Evolutionary conservation across 2,888 invertebrate species (phyloP), one percentile per base, ranked within the genome.

Genomic region (Leptinotarsa haldemani): DNA sequence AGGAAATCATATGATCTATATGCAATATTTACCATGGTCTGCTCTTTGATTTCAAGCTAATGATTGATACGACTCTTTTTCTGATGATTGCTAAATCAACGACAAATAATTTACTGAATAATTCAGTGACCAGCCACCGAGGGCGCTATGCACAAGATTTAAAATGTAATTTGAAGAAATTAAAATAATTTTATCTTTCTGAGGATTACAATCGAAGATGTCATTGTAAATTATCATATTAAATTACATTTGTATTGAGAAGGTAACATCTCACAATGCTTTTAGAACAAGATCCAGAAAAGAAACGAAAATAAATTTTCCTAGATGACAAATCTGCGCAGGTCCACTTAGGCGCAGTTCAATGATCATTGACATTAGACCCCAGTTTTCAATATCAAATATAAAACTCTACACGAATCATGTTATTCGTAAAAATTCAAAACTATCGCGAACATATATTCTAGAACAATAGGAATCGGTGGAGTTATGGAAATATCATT

Each of bases 21-120:
- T 46, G 25, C 46, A 13, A 70, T 81, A 81, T 80, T 83, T 82
- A 85, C 85, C 85, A 85, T 85, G 84, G 83, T 82, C 80, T 81
- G 80, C 81, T 81, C 78, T 79, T 78, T 61, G 69, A 78, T 77
- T 80, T 77, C 25, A 58, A 65, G 76, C 74, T 76, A 80, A 81
- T 82, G 78, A 79, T 82, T 82, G 80, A 80, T 80, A 80, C 78
- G 78, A 80, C 78, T 82, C 81, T 70, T 82, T 82, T 79, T 81
- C 79, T 81, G 77, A 78, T 82, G 80, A 81, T 82, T 80, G 78
- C 79, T 75, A 78, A 77, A 78, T 73, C 74, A 76, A 74, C 75
- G 80, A 79, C 80, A 80, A 82, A 80, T 79, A 80, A 79, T 78
- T 79, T 79, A 78, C 73, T 71, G 18, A 56, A 77, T 78, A 75